Evolutionary conservation across 2,888 invertebrate species (phyloP).

Genomic region (Corbicula japonica): DNA sequence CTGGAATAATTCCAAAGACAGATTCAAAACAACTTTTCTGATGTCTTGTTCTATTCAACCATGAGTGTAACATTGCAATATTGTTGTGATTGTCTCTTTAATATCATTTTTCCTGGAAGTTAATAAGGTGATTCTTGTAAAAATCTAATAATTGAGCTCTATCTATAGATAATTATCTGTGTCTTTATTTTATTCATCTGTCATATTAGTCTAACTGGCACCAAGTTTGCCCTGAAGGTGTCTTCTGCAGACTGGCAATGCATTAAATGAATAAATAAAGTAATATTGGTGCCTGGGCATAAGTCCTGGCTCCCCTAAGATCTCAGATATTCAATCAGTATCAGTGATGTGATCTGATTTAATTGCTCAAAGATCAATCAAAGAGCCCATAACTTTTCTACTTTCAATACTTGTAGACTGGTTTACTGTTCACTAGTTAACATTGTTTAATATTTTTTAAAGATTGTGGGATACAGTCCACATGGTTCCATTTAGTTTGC

Average conservation of each 20-base stretch:
- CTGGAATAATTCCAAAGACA: too few relatives aligned
- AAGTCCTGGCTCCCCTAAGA: constrained; percentile 7
- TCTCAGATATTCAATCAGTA: constrained; percentile 9
- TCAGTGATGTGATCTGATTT: constrained; percentile 12
- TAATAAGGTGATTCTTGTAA: too few relatives aligned
- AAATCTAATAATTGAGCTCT: too few relatives aligned
- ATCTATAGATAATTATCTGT: too few relatives aligned
- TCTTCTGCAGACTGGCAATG: constrained; percentile 9
- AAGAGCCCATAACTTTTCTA: constrained; percentile 19
- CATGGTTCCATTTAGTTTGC: constrained; percentile 25
- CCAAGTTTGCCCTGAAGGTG: constrained; percentile 16
- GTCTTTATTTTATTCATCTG: too few relatives aligned
- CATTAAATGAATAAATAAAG: constrained; percentile 18
- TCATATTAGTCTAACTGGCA: constrained; percentile 2
- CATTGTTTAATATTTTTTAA: constrained; percentile 30
- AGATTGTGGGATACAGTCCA: constrained; percentile 17
- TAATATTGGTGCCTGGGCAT: constrained; percentile 7
- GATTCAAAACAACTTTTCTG: too few relatives aligned
- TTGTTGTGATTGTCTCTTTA: too few relatives aligned
- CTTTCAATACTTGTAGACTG: constrained; percentile 20
- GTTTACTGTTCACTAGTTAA: too few relatives aligned
- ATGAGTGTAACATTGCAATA: too few relatives aligned
- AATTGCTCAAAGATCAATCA: constrained; percentile 16
- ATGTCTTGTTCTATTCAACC: too few relatives aligned
- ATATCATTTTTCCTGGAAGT: too few relatives aligned